Conservation (phyloP, 2,888 invertebrate species). For the Pheosia gnoma region DNA sequence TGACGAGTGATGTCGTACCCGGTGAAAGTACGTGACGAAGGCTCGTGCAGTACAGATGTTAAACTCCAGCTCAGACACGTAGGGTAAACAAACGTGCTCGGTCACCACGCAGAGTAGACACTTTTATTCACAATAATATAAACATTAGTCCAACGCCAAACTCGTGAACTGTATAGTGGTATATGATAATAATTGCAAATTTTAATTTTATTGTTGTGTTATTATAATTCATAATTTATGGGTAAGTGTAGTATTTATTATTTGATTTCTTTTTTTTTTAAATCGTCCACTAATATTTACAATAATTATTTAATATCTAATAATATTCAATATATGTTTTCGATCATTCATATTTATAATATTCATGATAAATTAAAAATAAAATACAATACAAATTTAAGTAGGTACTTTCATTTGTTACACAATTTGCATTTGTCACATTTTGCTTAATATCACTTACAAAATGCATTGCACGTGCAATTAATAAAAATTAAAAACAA, state of each 20-base stretch:
- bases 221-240: background rate
- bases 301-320: no score
- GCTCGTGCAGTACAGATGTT: slow-evolving; percentile 29
- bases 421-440: no score
- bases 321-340: no score
- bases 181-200: slow-evolving; percentile 9
- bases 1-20: slow-evolving; percentile 13
- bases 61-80: slow-evolving; percentile 34
- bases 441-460: no score
- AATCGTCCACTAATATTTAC: no score
- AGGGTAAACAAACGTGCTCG: slow-evolving; percentile 46
- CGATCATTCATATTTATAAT: no score
- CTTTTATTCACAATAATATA: slow-evolving; percentile 23
- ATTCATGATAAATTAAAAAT: no score
- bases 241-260: background rate
- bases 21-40: slow-evolving; percentile 51
- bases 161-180: slow-evolving; percentile 23
- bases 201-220: background rate
- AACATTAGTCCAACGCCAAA: slow-evolving; percentile 20
- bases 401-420: no score
- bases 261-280: no score
- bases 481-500: no score
- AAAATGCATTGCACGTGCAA: no score
- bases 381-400: no score
- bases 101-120: slow-evolving; percentile 17